phyloP scores from a whole-genome alignment of 2,113 vertebrate genomes.

The Eidolon helvum region DNA sequence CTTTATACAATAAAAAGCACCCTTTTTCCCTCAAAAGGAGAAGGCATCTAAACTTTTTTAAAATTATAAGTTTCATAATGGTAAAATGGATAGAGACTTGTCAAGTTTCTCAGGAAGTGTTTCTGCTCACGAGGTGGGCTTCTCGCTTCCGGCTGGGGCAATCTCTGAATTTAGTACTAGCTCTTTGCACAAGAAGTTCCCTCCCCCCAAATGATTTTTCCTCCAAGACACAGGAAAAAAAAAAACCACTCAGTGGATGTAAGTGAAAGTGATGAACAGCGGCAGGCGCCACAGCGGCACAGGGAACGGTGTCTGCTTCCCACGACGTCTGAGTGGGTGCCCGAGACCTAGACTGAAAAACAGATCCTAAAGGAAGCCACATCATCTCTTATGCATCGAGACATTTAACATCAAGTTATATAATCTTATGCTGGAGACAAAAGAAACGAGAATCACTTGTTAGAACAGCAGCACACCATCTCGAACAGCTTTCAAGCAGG shows the following conservation, averaged over 20 bases:
- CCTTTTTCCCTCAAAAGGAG: constrained; percentile 85
- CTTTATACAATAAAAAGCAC: constrained; percentile 86
- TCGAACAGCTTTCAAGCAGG: constrained; percentile 82
- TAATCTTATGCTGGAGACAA: constrained; percentile 79
- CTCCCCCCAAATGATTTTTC: constrained; percentile 50
- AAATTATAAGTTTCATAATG: constrained; percentile 80
- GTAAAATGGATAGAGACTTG: constrained; percentile 81
- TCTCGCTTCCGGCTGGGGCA: constrained; percentile 69
- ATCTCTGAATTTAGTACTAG: constrained; percentile 46
- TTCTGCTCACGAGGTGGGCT: constrained; percentile 77
- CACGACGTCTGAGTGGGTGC: constrained; percentile 60
- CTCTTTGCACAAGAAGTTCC: constrained; percentile 56
- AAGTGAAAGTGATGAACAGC: constrained; percentile 64
- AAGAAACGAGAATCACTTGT: constrained; percentile 77
- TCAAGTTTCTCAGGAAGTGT: constrained; percentile 95
- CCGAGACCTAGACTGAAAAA: constrained; percentile 67
- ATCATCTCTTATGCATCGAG: constrained; percentile 74
- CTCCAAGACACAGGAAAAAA: constrained; percentile 61
- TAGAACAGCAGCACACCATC: constrained; percentile 78
- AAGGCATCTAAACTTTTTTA: constrained; percentile 83
- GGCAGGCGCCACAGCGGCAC: constrained; percentile 66
- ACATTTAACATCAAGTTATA: constrained; percentile 80
- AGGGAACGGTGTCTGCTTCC: constrained; percentile 72
- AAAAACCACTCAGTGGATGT: constrained; percentile 45
- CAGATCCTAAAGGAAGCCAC: constrained; percentile 78